These are phyloP conservation scores for Laupala kohalensis DNA, from an alignment of 1,140 invertebrate species.

Conservation along the genomic window DNA sequence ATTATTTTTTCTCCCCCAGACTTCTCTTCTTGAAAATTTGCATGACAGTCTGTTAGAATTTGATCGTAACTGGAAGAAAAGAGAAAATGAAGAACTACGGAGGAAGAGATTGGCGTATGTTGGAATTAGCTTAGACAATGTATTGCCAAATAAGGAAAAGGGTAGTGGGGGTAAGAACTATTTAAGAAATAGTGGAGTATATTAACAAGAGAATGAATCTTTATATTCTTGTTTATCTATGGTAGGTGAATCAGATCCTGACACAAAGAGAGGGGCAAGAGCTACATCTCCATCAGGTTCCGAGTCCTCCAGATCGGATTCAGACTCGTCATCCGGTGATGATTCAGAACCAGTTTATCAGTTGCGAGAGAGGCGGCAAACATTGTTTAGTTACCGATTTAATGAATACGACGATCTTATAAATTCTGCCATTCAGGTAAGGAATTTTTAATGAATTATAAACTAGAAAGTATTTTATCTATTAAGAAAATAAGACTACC, in stretches of 20 bases:
- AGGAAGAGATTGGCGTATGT: conserved; percentile 61
- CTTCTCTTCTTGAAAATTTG: conserved; percentile 52
- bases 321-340: conserved; percentile 16
- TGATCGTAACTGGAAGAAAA: conserved; percentile 38
- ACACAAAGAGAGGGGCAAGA: background rate
- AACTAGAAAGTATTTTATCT: background rate
- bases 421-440: conserved; percentile 73
- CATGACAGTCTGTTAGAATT: conserved; percentile 45
- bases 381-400: conserved; percentile 69
- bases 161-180: background rate
- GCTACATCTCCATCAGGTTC: conserved; percentile 1
- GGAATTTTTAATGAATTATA: conserved; percentile 6
- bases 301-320: conserved; percentile 9
- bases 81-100: conserved; percentile 50
- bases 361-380: conserved; percentile 54
- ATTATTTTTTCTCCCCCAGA: conserved; percentile 34
- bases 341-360: conserved; percentile 64
- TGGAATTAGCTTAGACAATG: conserved; percentile 64
- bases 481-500: no score
- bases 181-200: no score
- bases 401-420: conserved; percentile 92
- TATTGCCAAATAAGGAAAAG: conserved; percentile 30
- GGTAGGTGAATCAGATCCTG: conserved; percentile 5
- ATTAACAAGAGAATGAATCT: background rate
- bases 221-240: background rate